phyloP scores from a whole-genome alignment of 1,140 invertebrate species.

The Anastatus disparis region DNA sequence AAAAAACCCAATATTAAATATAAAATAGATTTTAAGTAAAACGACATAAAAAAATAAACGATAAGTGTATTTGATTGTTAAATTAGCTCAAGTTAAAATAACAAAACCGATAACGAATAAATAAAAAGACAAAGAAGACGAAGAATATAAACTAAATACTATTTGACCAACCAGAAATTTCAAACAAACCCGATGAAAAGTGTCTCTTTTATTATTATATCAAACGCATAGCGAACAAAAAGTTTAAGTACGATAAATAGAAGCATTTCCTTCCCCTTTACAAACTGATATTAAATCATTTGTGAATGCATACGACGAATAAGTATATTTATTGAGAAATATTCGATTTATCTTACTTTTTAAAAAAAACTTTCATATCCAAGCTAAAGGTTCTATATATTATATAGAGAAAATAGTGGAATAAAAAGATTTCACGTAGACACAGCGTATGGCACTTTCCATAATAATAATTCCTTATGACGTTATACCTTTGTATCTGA shows the following conservation, averaged over 20 bases:
- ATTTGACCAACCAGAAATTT: constrained; percentile 17
- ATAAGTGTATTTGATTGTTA: constrained; percentile 29
- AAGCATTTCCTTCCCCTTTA: neutral
- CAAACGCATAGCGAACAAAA: too few species aligned
- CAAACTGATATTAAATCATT: neutral
- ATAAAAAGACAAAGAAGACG: neutral
- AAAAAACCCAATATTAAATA: constrained; percentile 2
- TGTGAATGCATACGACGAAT: too few species aligned
- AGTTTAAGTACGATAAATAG: neutral
- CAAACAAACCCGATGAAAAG: neutral
- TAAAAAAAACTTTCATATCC: neutral
- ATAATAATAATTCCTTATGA: neutral
- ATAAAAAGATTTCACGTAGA: neutral
- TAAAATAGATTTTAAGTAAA: neutral
- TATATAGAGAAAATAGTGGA: too few species aligned
- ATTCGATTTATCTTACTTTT: neutral
- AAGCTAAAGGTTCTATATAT: neutral
- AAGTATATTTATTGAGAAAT: too few species aligned
- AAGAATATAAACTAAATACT: neutral
- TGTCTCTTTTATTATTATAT: neutral
- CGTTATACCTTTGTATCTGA: constrained; percentile 21
- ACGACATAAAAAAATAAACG: neutral
- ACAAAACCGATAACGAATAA: too few species aligned
- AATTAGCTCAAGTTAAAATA: constrained; percentile 1
- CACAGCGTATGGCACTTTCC: neutral